Base-by-base conservation (phyloP, 2,888 invertebrate species). In the Diarsia brunnea region DNA sequence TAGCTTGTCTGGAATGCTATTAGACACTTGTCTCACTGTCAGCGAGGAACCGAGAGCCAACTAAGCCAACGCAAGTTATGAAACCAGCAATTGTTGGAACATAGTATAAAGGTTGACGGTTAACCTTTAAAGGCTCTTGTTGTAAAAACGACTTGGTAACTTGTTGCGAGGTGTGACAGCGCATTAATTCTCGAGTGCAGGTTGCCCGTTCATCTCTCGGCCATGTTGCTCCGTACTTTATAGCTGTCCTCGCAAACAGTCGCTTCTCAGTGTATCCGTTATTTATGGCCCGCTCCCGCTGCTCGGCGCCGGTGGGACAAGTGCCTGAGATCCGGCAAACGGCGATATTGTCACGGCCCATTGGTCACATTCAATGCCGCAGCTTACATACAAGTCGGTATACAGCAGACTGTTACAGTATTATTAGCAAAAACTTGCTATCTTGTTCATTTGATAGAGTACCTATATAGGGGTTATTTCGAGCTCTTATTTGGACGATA, bases 331-430 rank as follows among this genome's bases (percentile, higher is more conserved):
- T 87, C 85, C 83, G 83, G 83, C 86, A 84, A 84, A 80, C 75
- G 77, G 75, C 75, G 87, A 86, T 86, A 84, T 84, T 86, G 90
- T 92, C 91, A 93, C 93, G 92, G 92, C 86, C 90, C 92, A 94
- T 91, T 92, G 93, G 85, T 78, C 88, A 88, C 90, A 89, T 91
- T 93, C 94, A 95, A 94, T 94, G 92, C 91, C 92, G 88, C 84
- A 85, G 81, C 77, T 69, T 73, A 75, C 69, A 82, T 79, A 71
- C 66, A 70, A 67, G 69, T 71, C 63, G 67, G 69, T 80, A 72
- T 72, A 78, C 60, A 82, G 66, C 61, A 67, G 58, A 78, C n/a
- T 81, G 65, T 70, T 71, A 74, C 69, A 78, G 76, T 70, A 78
- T 79, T 73, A 75, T 69, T 75, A 58, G 79, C 70, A 79, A 82